Evolutionary conservation across 1,140 invertebrate species (phyloP).

Genomic region (Cardiocondyla obscurior): DNA sequence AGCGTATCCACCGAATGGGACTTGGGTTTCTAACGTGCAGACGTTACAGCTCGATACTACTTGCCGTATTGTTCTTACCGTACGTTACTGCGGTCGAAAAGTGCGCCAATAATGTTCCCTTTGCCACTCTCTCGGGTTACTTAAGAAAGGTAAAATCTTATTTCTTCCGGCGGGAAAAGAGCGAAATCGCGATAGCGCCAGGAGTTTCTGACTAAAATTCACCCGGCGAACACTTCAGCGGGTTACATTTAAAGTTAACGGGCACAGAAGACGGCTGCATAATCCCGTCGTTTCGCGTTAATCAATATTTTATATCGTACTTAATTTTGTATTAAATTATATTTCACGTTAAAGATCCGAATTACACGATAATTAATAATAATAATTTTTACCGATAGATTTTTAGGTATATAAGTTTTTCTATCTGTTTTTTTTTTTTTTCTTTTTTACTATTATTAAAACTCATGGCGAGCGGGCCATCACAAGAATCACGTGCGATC

Average conservation of each 20-base stretch:
- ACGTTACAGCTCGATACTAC: neutral
- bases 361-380: neutral
- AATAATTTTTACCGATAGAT: neutral
- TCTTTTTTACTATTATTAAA: conserved; percentile 28
- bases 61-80: neutral
- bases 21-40: neutral
- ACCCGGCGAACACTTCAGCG: neutral
- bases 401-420: neutral
- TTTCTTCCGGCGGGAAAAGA: conserved; percentile 2
- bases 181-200: neutral
- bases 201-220: neutral
- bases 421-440: neutral
- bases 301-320: neutral
- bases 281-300: neutral
- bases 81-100: conserved; percentile 9
- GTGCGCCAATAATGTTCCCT: conserved; percentile 23
- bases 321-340: neutral
- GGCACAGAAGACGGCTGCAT: neutral
- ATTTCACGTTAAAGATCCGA: neutral
- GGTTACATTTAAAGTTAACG: neutral
- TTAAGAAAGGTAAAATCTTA: conserved; percentile 36
- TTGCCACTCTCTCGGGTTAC: neutral
- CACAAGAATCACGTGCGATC: conserved; percentile 23
- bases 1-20: neutral
- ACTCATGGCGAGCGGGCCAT: neutral